Percentiles rank a stretch among this genome's conserved stretches.
phyloP scores from a whole-genome alignment of 2,888 invertebrate species.

The Tolmerus cingulatus region DNA sequence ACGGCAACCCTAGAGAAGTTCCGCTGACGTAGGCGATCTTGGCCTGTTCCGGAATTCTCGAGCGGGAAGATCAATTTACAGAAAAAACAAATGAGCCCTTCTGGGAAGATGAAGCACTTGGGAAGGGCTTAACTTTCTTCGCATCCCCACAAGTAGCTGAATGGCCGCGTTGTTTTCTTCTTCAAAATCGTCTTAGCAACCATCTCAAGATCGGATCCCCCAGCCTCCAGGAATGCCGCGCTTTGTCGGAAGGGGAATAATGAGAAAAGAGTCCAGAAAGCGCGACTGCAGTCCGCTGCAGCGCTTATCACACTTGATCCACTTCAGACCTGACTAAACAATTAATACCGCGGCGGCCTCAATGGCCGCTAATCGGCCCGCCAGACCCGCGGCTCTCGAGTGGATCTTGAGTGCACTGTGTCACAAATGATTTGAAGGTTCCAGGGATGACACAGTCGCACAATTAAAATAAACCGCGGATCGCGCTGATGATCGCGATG shows the following conservation, averaged over 20 bases:
- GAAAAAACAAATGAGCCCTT: not conserved
- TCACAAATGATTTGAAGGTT: conserved; percentile 23
- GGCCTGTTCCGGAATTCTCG: not conserved
- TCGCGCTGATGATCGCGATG: not conserved
- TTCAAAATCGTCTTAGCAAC: not conserved
- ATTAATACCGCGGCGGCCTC: not conserved
- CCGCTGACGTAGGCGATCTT: not conserved
- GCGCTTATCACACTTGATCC: conserved; percentile 22
- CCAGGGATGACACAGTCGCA: conserved; percentile 12
- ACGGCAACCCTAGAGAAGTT: not conserved
- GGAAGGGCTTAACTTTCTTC: not conserved
- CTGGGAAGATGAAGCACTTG: not conserved
- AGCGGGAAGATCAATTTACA: not conserved
- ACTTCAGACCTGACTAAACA: conserved; percentile 14
- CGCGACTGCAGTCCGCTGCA: not conserved
- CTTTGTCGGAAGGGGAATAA: conserved; percentile 8
- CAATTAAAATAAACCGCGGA: conserved; percentile 15
- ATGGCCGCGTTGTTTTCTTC: not conserved
- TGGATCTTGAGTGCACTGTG: not conserved
- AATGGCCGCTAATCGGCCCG: not conserved
- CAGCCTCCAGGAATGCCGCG: not conserved
- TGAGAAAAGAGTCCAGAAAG: not conserved
- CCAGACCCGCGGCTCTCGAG: not conserved
- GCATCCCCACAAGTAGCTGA: not conserved
- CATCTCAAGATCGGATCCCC: not conserved